Evolutionary conservation across 2,113 vertebrate species (phyloP).

Genomic region (Halichoeres trimaculatus): DNA sequence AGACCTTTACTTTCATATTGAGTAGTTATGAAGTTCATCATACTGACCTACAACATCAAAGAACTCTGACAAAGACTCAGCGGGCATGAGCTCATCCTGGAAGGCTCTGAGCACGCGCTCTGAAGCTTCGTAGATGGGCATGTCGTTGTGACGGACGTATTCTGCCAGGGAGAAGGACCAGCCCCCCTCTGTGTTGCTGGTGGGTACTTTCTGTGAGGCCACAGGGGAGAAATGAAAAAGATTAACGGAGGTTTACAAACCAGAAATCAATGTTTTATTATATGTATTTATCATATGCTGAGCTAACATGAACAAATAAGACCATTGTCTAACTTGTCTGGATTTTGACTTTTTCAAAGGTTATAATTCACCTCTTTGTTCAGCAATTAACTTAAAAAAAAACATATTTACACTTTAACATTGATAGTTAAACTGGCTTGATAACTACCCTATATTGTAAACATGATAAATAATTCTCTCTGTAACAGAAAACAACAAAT

Average conservation of each 20-base stretch:
- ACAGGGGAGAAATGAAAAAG: not conserved
- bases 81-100: slow-evolving; percentile 99
- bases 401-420: no score
- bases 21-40: not conserved
- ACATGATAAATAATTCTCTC: not conserved
- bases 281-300: not conserved
- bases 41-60: slow-evolving; percentile 94
- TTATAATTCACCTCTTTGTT: no score
- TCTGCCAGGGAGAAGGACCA: slow-evolving; percentile 99
- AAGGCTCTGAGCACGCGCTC: slow-evolving; percentile 95
- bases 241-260: not conserved
- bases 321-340: no score
- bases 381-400: no score
- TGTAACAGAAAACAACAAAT: not conserved
- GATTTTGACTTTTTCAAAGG: no score
- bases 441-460: no score
- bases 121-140: slow-evolving; percentile 97
- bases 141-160: slow-evolving; percentile 97
- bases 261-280: no score
- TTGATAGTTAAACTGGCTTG: no score
- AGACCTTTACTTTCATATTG: not conserved
- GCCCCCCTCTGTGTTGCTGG: slow-evolving; percentile 98
- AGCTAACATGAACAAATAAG: not conserved
- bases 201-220: slow-evolving; percentile 93
- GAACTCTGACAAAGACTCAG: slow-evolving; percentile 95